Base-by-base conservation (phyloP, 2,888 invertebrate genomes). In the Colostygia pectinataria region DNA sequence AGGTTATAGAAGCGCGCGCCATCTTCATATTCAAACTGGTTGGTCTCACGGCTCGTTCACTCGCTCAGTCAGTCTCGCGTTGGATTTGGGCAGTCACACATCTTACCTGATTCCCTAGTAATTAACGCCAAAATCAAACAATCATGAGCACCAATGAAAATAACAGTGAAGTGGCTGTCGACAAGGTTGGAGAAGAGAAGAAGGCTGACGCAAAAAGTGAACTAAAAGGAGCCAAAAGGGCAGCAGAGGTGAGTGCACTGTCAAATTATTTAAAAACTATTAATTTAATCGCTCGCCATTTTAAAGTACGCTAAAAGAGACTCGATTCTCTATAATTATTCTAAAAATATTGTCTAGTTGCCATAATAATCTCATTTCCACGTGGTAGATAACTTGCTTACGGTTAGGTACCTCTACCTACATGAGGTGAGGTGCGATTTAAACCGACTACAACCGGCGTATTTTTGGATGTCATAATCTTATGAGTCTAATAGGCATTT, bases 171-270 rank as follows among this genome's bases (percentile, higher is more conserved):
- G 95, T 95, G 89, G 95, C 95, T 74, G 95, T 95, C 67, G 95
- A 95, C 91, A 95, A 95, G 93, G 92, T 93, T 81, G 95, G 95
- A 80, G 95, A 95, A 77, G 95, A 95, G 91, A 92, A 92, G 79
- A 90, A 92, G 65, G 95, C 66, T 64, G 73, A 95, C 81, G 92
- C 94, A 48, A 95, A 95, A 92, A 94, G 94, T 90, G 95, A 95
- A 81, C 91, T 95, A 80, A 96, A 96, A 91, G 96, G 95, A 90
- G 94, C 95, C 81, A 96, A 96, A 92, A 93, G 96, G 92, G 93
- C 95, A 91, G 95, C 95, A 76, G 96, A 96, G 93, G 96, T 96
- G 90, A 94, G 95, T 93, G 77, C 82, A 89, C 90, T 88, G 86
- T 88, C 78, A 78, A 71, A 73, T 53, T 74, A 74, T 55, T 73